Evolutionary conservation across 1,140 invertebrate genomes (phyloP), one percentile per base, ranked within the genome.

Genomic region (Alviniconcha marisindica): DNA sequence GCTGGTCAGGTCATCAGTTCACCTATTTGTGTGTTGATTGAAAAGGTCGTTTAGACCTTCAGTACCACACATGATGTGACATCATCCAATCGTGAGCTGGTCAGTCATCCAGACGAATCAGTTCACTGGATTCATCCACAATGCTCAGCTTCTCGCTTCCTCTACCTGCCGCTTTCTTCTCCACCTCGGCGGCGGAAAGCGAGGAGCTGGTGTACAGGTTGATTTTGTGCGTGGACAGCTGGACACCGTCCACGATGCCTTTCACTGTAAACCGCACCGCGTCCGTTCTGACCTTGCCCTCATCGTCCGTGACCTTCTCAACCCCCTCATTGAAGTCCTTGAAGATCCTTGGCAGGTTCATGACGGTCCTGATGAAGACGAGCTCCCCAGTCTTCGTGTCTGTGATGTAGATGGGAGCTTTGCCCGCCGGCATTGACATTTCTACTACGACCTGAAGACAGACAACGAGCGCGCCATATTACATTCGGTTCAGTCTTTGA

Each of bases 211-310:
- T 76, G 42, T 48, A 24, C 73, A 83, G 60, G 60, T 80, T 63
- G 18, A 80, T 80, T 28, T 60, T 63, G 78, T 80, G 78, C 5
- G 31, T 80, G 78, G 78, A 80, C 78, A 80, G 60, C 78, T 80
- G 78, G 5, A 80, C 78, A 38, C 78, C 78, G 54, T 80, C 56
- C 21, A 80, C 40, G 56, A 80, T 80, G 18, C 78, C 78, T 18
- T 80, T 38, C 33, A 80, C 56, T 18, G 33, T 42, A 38, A 80
- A 80, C n/a, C n/a, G n/a, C 7, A 80, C 78, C 0, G 60, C 78
- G 78, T 80, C 78, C 2, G 5, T 24, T 24, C 78, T 38, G 28
- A 10, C 42, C 44, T 36, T 1, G 73, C 73, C 73, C 44, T 48
- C 73, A 0, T n/a, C 44, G 73, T 76, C 42, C 42, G 7, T 5